Percentiles rank a stretch among this genome's conserved stretches.
These are phyloP conservation scores for Triplophysa yarkandensis DNA, from an alignment of 2,797 vertebrate genomes.

Conservation along the genomic window DNA sequence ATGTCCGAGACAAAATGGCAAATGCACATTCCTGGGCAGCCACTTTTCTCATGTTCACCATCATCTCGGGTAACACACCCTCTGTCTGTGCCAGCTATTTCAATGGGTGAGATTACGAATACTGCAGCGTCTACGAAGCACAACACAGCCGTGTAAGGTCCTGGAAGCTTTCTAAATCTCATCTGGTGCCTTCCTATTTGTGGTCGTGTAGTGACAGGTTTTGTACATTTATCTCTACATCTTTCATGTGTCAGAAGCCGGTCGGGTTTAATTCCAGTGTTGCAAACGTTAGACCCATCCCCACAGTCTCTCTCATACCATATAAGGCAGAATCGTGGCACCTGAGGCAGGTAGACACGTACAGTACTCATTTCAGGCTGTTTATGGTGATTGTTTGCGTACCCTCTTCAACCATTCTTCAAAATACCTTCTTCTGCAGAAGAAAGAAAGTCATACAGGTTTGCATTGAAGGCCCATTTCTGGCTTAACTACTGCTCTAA, in stretches of 20 bases:
- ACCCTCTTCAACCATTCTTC: too few species aligned
- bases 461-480: too few species aligned
- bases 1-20: neutral
- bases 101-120: constrained; percentile 13
- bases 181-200: constrained; percentile 9
- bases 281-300: constrained; percentile 61
- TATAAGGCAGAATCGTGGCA: constrained; percentile 71
- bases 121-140: neutral
- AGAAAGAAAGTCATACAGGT: too few species aligned
- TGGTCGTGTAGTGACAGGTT: constrained; percentile 58
- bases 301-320: constrained; percentile 63
- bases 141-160: neutral
- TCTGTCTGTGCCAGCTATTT: neutral
- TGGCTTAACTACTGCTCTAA: neutral
- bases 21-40: neutral
- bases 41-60: constrained; percentile 9
- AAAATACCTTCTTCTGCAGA: too few species aligned
- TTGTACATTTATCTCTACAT: constrained; percentile 50
- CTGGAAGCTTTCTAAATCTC: neutral
- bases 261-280: constrained; percentile 27
- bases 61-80: constrained; percentile 20
- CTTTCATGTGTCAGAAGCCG: constrained; percentile 56
- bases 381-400: neutral
- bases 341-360: constrained; percentile 60
- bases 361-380: neutral